Percentiles rank a stretch among this genome's conserved stretches.
These are phyloP conservation scores for Ichneumoninae sp. DNA, from an alignment of 2,888 invertebrate genomes.

Conservation along the genomic window DNA sequence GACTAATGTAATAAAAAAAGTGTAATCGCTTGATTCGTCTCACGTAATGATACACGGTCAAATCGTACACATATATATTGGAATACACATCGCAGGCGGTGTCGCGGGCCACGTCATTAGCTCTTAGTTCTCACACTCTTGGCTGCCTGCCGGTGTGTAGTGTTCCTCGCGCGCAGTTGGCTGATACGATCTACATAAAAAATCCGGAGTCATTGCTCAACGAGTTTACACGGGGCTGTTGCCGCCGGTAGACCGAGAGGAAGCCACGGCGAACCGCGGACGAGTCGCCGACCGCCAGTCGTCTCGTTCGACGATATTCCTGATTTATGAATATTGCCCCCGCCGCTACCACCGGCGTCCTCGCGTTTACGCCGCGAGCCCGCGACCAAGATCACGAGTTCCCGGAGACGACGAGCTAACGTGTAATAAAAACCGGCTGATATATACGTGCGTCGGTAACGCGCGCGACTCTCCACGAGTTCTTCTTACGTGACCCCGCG, in stretches of 20 bases:
- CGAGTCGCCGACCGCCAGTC: constrained; percentile 57
- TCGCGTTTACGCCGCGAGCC: constrained; percentile 67
- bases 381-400: constrained; percentile 61
- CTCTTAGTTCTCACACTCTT: constrained; percentile 81
- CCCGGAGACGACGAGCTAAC: constrained; percentile 70
- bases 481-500: constrained; percentile 51
- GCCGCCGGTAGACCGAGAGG: constrained; percentile 47
- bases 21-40: constrained; percentile 3
- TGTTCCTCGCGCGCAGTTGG: constrained; percentile 67
- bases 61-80: constrained; percentile 17
- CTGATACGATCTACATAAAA: constrained; percentile 79
- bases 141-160: constrained; percentile 52
- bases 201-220: constrained; percentile 78
- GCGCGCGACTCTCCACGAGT: constrained; percentile 22
- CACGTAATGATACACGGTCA: not conserved
- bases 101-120: constrained; percentile 74
- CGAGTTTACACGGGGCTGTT: constrained; percentile 75
- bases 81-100: constrained; percentile 37
- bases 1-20: not conserved
- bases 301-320: constrained; percentile 77
- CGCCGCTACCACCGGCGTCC: constrained; percentile 33
- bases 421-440: constrained; percentile 78
- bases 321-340: constrained; percentile 79
- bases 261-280: constrained; percentile 55
- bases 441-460: constrained; percentile 70